phyloP scores from a whole-genome alignment of 30 jellyfish, hydroid and myxozoan species.

The Hydra vulgaris region DNA sequence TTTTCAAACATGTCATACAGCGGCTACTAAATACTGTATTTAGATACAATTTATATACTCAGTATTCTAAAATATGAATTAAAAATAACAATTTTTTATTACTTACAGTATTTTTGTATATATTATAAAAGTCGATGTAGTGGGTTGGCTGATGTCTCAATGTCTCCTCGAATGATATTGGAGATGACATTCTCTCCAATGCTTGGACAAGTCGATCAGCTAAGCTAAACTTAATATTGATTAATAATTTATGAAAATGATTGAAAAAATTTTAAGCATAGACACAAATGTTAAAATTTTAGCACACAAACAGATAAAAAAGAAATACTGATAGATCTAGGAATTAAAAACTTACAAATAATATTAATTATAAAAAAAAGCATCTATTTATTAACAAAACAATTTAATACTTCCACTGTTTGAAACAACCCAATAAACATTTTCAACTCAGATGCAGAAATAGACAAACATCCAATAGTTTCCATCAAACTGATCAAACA shows the following conservation, averaged over 20 bases:
- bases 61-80: no score
- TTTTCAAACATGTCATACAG: no score
- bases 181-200: slow-evolving; percentile 89
- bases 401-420: background rate
- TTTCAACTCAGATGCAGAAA: slow-evolving; percentile 58
- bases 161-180: no score
- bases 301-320: no score
- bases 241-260: background rate
- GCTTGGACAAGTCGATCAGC: slow-evolving; percentile 82
- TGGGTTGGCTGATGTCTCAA: slow-evolving; percentile 65
- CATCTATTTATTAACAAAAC: background rate
- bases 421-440: slow-evolving; percentile 55
- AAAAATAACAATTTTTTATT: no score
- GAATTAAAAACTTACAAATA: background rate
- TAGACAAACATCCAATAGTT: slow-evolving; percentile 71
- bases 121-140: slow-evolving; percentile 70
- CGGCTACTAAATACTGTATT: no score
- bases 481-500: slow-evolving; percentile 79
- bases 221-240: slow-evolving; percentile 36
- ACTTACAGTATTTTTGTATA: slow-evolving; percentile 52
- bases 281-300: no score
- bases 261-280: background rate
- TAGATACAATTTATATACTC: no score
- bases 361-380: background rate
- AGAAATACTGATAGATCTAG: no score